Percentiles rank a stretch among this genome's conserved stretches.
Conservation (phyloP, 2,888 invertebrate species). For the Balanococcus diminutus region DNA sequence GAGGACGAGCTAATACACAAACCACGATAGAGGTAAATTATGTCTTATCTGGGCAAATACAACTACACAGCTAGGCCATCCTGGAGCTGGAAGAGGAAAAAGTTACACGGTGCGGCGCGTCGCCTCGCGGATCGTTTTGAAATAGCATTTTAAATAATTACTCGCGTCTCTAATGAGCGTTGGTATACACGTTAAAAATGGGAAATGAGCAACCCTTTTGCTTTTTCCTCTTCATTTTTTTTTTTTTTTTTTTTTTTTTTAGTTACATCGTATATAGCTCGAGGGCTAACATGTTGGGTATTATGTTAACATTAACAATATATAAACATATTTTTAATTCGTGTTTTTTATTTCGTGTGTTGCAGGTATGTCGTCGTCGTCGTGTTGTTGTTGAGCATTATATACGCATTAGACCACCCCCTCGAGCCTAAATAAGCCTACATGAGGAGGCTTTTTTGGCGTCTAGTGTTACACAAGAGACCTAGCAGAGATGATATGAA, state of each 20-base stretch:
- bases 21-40: slow-evolving; percentile 2
- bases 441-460: neutral
- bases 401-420: slow-evolving; percentile 1
- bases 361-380: neutral
- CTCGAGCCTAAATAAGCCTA: neutral
- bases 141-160: slow-evolving; percentile 30
- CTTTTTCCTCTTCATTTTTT: neutral
- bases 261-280: neutral
- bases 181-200: neutral
- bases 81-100: neutral
- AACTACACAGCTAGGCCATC: neutral
- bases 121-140: slow-evolving; percentile 3
- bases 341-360: slow-evolving; percentile 19
- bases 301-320: slow-evolving; percentile 32
- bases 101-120: too few species aligned
- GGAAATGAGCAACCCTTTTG: slow-evolving; percentile 23
- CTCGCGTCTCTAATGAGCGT: slow-evolving; percentile 31
- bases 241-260: too few species aligned
- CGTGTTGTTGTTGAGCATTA: neutral
- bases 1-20: neutral
- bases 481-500: neutral
- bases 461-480: slow-evolving; percentile 1
- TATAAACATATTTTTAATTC: slow-evolving; percentile 38
- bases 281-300: neutral
- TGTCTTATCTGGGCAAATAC: slow-evolving; percentile 12